Conservation (phyloP, 2,797 vertebrate species). For the Phylloscopus collybita region DNA sequence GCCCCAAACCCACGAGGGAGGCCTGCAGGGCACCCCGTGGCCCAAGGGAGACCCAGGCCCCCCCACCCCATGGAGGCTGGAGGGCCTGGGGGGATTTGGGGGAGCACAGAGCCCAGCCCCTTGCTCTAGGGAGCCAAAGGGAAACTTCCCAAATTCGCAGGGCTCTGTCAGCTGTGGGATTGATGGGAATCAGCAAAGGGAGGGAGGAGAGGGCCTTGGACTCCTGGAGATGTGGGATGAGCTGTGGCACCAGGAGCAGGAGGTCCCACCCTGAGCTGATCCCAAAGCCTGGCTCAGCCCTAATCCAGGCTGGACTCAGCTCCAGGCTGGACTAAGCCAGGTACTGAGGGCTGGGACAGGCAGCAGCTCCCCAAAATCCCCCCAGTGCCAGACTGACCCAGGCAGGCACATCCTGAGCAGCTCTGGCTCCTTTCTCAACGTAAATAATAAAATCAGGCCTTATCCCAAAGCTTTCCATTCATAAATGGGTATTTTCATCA, state of each 20-base stretch:
- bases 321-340: not conserved
- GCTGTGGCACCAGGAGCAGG: not conserved
- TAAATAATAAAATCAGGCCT: not conserved
- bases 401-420: not conserved
- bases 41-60: not conserved
- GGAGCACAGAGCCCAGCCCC: not conserved
- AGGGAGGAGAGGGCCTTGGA: not conserved
- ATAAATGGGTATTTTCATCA: not conserved
- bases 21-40: not conserved
- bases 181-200: not conserved
- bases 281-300: not conserved
- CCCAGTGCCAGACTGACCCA: not conserved
- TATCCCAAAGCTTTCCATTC: not conserved
- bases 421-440: not conserved
- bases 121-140: not conserved
- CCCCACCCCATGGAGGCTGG: not conserved
- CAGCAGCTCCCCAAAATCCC: not conserved
- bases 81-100: not conserved
- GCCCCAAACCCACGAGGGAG: fast-evolving
- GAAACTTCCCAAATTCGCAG: not conserved
- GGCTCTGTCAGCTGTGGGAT: not conserved
- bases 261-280: not conserved
- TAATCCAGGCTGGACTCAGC: not conserved
- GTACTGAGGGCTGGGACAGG: not conserved
- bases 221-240: not conserved